A percentile compares a stretch with the other conserved stretches of the same genome.
Evolutionary conservation across 2,797 vertebrate species (phyloP).

Genomic region (Myiotriccus ornatus): DNA sequence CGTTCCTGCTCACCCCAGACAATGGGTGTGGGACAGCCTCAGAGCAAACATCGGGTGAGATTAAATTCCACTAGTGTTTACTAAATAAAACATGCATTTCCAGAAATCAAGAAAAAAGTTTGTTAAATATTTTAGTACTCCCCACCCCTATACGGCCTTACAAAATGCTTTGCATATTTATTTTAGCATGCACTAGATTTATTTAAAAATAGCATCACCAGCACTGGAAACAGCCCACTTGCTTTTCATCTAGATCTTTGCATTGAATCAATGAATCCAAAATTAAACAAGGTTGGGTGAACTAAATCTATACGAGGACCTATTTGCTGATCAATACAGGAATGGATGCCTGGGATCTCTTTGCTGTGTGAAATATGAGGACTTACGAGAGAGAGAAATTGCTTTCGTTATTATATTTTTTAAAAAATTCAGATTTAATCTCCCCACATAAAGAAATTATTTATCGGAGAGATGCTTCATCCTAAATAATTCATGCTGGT

Average conservation of each 20-base stretch:
- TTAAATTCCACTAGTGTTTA: not conserved
- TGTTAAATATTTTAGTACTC: conserved; percentile 71
- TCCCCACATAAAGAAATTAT: not conserved
- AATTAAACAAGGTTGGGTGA: conserved; percentile 64
- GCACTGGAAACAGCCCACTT: conserved; percentile 59
- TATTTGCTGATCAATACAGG: conserved; percentile 63
- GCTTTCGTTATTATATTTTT: conserved; percentile 21
- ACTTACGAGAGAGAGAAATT: not conserved
- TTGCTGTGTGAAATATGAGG: conserved; percentile 40
- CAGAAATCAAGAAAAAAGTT: conserved; percentile 43
- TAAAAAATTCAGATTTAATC: conserved; percentile 6
- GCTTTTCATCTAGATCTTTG: conserved; percentile 57
- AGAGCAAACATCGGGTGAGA: not conserved
- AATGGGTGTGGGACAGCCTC: not conserved
- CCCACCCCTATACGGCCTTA: conserved; percentile 9
- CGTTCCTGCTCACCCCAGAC: not conserved
- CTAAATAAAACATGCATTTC: not conserved
- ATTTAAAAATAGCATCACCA: conserved; percentile 64
- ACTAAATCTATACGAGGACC: conserved; percentile 36
- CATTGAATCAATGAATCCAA: conserved; percentile 68
- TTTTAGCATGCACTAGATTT: conserved; percentile 59
- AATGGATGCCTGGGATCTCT: conserved; percentile 1
- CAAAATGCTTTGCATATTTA: conserved; percentile 67
- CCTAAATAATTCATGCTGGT: conserved; percentile 64
- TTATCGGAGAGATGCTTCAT: conserved; percentile 17